Conservation (phyloP, 2,888 invertebrate genomes). For the Dione vanillae region DNA sequence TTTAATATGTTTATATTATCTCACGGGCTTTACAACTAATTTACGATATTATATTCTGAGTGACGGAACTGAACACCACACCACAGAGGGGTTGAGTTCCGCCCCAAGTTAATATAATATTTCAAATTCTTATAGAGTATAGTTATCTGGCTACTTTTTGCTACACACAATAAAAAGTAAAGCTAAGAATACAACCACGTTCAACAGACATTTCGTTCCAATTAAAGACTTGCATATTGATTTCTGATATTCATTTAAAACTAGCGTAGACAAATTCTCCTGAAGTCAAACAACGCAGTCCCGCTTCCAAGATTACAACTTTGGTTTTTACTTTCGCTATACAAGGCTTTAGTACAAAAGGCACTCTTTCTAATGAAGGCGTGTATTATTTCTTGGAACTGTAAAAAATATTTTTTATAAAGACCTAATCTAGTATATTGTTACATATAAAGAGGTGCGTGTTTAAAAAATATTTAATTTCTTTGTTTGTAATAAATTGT, state of each 20-base stretch:
- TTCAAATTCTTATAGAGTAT: too few species aligned
- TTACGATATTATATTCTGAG: too few species aligned
- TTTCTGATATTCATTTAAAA: constrained; percentile 20
- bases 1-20: constrained; percentile 1
- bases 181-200: too few species aligned
- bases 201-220: not conserved
- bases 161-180: too few species aligned
- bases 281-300: constrained; percentile 11
- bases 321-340: constrained; percentile 13
- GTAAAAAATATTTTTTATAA: not conserved
- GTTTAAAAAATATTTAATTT: too few species aligned
- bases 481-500: too few species aligned
- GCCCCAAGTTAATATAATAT: too few species aligned
- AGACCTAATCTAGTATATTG: not conserved
- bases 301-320: constrained; percentile 21
- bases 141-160: too few species aligned
- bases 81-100: too few species aligned
- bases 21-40: not conserved
- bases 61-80: too few species aligned
- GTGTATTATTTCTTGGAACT: constrained; percentile 9
- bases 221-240: not conserved
- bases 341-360: constrained; percentile 22
- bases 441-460: not conserved
- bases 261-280: constrained; percentile 11
- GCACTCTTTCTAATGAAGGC: constrained; percentile 28